Percentiles rank a stretch among this genome's conserved stretches.
Conservation (phyloP, 2,797 vertebrate genomes). For the Salarias fasciatus region DNA sequence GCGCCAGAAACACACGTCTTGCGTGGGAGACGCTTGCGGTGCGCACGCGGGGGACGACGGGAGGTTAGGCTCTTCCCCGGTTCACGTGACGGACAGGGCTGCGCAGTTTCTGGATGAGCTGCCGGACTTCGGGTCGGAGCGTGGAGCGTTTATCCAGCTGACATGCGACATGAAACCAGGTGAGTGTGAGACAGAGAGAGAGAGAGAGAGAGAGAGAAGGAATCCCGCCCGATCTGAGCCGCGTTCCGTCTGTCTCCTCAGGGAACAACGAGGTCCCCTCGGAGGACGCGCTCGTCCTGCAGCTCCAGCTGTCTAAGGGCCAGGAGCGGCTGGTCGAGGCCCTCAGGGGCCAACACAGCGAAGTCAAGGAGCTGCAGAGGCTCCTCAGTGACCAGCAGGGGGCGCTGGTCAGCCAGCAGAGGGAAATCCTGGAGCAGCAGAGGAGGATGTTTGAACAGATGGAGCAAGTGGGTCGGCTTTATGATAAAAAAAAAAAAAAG, state of each 20-base stretch:
- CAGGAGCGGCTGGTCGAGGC: constrained; percentile 89
- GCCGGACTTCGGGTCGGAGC: constrained; percentile 80
- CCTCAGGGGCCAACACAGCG: constrained; percentile 84
- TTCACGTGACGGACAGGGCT: constrained; percentile 84
- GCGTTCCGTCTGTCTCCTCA: constrained; percentile 38
- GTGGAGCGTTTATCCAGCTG: constrained; percentile 86
- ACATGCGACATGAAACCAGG: constrained; percentile 90
- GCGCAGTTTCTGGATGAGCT: constrained; percentile 85
- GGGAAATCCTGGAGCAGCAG: constrained; percentile 88
- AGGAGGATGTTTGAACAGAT: constrained; percentile 88
- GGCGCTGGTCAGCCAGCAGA: constrained; percentile 84
- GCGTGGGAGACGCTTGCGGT: constrained; percentile 77
- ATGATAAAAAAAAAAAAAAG: too few relatives aligned
- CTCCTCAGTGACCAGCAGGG: constrained; percentile 87
- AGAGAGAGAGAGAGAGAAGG: background rate
- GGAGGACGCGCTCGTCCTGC: constrained; percentile 88
- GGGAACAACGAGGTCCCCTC: constrained; percentile 88
- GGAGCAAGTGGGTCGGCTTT: too few relatives aligned
- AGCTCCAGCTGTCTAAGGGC: constrained; percentile 87
- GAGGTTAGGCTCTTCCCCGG: constrained; percentile 62
- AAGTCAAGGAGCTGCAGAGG: constrained; percentile 85
- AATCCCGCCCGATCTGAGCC: too few relatives aligned
- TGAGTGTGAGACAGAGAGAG: constrained; percentile 51
- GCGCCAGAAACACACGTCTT: constrained; percentile 74
- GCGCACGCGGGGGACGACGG: constrained; percentile 46